A percentile compares a stretch with the other conserved stretches of the same genome.
Conservation (phyloP, 2,888 invertebrate genomes). For the Drosophila cyrtoloma region DNA sequence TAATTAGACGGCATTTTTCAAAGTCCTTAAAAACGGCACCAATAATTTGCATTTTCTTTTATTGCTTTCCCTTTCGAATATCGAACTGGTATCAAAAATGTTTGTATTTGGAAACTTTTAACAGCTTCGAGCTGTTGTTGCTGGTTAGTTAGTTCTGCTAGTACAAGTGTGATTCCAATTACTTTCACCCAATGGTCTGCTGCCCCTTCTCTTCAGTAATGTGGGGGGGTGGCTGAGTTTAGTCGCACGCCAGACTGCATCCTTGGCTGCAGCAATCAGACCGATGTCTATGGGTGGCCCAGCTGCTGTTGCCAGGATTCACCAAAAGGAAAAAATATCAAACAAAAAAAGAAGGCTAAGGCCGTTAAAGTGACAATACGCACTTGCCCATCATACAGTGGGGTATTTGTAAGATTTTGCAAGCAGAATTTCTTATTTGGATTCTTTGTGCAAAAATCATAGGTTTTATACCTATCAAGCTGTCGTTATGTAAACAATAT, state of each 20-base stretch:
- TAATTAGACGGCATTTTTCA: background rate
- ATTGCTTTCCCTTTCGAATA: background rate
- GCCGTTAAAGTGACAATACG: conserved; percentile 59
- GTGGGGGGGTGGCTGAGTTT: conserved; percentile 25
- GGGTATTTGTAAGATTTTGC: background rate
- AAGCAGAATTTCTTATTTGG: background rate
- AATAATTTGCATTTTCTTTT: background rate
- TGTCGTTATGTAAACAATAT: background rate
- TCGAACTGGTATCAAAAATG: background rate
- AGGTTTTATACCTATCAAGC: background rate
- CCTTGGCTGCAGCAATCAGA: conserved; percentile 45
- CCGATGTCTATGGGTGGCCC: conserved; percentile 57
- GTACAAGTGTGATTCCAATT: conserved; percentile 33
- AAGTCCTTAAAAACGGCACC: background rate
- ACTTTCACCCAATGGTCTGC: conserved; percentile 40
- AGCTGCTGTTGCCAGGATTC: conserved; percentile 56
- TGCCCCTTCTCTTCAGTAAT: conserved; percentile 33
- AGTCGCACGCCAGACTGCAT: conserved; percentile 37
- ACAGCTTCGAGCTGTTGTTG: background rate
- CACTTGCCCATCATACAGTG: conserved; percentile 38
- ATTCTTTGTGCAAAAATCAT: background rate
- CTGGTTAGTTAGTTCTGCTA: conserved; percentile 4
- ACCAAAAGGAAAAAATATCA: conserved; percentile 34
- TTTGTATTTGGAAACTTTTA: background rate
- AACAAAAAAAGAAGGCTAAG: conserved; percentile 14